Conservation (phyloP, 2,888 invertebrate genomes). For the Callosobruchus maculatus region DNA sequence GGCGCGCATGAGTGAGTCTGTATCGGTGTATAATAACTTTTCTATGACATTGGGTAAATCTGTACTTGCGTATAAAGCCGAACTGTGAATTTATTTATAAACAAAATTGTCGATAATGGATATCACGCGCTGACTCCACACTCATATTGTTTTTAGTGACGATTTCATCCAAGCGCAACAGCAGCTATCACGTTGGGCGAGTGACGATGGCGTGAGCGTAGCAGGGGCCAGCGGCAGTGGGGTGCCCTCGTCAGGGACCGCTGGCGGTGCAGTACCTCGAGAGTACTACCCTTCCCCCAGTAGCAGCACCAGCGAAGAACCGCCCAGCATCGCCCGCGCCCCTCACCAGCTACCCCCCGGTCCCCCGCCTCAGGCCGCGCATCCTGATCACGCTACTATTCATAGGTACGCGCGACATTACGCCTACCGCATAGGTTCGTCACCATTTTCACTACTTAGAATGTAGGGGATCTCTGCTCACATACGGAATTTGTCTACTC, state of each 20-base stretch:
- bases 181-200: slow-evolving; percentile 93
- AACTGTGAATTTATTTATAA: too few relatives aligned
- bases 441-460: neutral
- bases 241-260: slow-evolving; percentile 17
- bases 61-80: slow-evolving; percentile 75
- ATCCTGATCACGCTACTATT: slow-evolving; percentile 53
- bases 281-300: slow-evolving; percentile 59
- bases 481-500: neutral
- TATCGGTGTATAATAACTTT: slow-evolving; percentile 18
- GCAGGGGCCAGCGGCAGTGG: slow-evolving; percentile 41
- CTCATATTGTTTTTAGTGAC: slow-evolving; percentile 79
- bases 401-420: slow-evolving; percentile 34
- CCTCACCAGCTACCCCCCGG: slow-evolving; percentile 45
- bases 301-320: slow-evolving; percentile 53
- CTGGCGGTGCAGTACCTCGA: slow-evolving; percentile 44
- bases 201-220: slow-evolving; percentile 67
- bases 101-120: too few relatives aligned
- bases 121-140: too few relatives aligned
- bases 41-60: too few relatives aligned
- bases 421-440: neutral
- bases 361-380: slow-evolving; percentile 20
- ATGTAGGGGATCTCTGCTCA: neutral
- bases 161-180: slow-evolving; percentile 97
- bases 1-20: too few relatives aligned
- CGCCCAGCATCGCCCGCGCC: slow-evolving; percentile 55